A percentile compares a stretch with the other conserved stretches of the same genome.
Conservation (phyloP, 2,888 invertebrate species). For the Heterodera filipjevi region DNA sequence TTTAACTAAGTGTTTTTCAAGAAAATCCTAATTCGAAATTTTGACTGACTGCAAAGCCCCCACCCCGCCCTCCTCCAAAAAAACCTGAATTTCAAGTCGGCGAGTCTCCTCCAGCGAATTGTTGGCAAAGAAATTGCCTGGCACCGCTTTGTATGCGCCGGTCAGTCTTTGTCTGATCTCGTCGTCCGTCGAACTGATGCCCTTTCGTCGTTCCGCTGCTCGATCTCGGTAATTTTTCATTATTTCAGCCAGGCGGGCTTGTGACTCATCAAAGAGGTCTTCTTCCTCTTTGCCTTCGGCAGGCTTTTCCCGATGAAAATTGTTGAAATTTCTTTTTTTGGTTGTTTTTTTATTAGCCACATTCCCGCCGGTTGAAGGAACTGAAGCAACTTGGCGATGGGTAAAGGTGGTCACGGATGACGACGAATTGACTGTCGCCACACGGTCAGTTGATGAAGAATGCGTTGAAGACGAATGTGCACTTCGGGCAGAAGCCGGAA, state of each 20-base stretch:
- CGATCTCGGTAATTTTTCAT: slow-evolving; percentile 66
- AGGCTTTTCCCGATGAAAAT: slow-evolving; percentile 26
- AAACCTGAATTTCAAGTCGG: slow-evolving; percentile 73
- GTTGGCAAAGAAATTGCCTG: slow-evolving; percentile 15
- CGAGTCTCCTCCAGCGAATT: slow-evolving; percentile 73
- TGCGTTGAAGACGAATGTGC: slow-evolving; percentile 20
- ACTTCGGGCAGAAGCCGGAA: slow-evolving; percentile 37
- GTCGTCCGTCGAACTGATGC: slow-evolving; percentile 42
- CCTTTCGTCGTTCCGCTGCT: slow-evolving; percentile 65
- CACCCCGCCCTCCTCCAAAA: background rate
- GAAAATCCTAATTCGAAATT: no score
- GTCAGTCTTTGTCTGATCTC: slow-evolving; percentile 72
- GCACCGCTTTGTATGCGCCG: slow-evolving; percentile 87
- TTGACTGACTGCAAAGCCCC: background rate
- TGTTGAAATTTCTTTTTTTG: slow-evolving; percentile 18
- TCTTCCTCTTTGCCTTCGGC: slow-evolving; percentile 49
- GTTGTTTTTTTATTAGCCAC: slow-evolving; percentile 18
- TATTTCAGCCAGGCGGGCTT: slow-evolving; percentile 56
- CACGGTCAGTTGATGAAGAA: background rate
- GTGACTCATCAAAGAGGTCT: slow-evolving; percentile 53
- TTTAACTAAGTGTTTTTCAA: background rate
- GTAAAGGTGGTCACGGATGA: slow-evolving; percentile 32
- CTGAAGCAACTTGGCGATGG: slow-evolving; percentile 34
- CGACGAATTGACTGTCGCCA: background rate
- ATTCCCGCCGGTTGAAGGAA: slow-evolving; percentile 16